phyloP scores from a whole-genome alignment of 2,888 invertebrate species.

The Amiota communis region DNA sequence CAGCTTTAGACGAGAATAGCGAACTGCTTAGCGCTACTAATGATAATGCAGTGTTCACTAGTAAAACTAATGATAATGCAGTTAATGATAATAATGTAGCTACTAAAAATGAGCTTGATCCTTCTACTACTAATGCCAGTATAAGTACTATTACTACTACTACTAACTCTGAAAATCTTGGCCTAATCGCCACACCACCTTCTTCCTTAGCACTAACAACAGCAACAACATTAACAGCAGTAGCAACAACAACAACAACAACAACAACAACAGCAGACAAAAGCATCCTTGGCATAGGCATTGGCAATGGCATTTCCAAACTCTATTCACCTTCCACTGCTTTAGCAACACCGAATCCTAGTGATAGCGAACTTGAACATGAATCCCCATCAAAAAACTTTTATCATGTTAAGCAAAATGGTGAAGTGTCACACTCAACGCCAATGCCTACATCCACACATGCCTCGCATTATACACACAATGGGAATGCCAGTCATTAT shows the following conservation, averaged over 20 bases:
- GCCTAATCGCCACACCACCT: slow-evolving; percentile 31
- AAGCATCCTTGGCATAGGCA: background rate
- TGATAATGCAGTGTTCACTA: slow-evolving; percentile 42
- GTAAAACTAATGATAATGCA: slow-evolving; percentile 40
- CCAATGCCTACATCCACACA: background rate
- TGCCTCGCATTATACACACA: background rate
- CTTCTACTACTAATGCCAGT: slow-evolving; percentile 33
- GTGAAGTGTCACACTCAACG: slow-evolving; percentile 41
- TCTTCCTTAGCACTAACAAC: slow-evolving; percentile 34
- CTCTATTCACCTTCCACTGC: slow-evolving; percentile 37
- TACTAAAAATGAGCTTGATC: slow-evolving; percentile 18
- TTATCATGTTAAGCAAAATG: slow-evolving; percentile 48
- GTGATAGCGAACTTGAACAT: background rate
- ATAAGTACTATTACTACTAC: slow-evolving; percentile 40
- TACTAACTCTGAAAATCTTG: slow-evolving; percentile 33
- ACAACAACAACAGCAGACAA: slow-evolving; percentile 20
- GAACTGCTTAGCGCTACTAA: slow-evolving; percentile 28
- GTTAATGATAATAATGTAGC: background rate
- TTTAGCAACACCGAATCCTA: slow-evolving; percentile 26
- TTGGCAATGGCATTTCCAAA: background rate
- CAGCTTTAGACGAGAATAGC: slow-evolving; percentile 10
- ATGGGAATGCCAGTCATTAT: slow-evolving; percentile 23
- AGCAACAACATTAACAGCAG: slow-evolving; percentile 38
- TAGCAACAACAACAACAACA: slow-evolving; percentile 27
- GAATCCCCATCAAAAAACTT: slow-evolving; percentile 30